phyloP scores from a whole-genome alignment of 2,888 invertebrate genomes.

The Sicus ferrugineus region DNA sequence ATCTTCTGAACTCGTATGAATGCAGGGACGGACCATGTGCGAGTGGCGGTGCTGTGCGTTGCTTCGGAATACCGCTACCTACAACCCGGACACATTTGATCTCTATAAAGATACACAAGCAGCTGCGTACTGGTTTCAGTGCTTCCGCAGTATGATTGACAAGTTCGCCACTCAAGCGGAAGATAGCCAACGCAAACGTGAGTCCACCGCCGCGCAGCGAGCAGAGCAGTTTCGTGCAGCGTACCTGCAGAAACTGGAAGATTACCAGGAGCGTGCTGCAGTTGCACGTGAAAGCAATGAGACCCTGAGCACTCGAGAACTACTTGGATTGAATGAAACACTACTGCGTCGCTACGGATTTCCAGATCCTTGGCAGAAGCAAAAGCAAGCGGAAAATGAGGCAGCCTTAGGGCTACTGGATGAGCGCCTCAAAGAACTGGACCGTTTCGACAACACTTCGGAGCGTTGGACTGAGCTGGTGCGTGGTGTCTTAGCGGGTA shows the following conservation, averaged over 20 bases:
- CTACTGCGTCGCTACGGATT: conserved; percentile 90
- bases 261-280: conserved; percentile 45
- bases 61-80: conserved; percentile 78
- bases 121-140: conserved; percentile 89
- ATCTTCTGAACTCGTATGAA: neutral
- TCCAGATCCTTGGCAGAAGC: conserved; percentile 85
- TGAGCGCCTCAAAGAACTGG: conserved; percentile 73
- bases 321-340: conserved; percentile 92
- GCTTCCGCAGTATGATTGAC: conserved; percentile 85
- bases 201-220: conserved; percentile 71
- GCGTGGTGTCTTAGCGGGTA: conserved; percentile 79
- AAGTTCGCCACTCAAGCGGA: conserved; percentile 87
- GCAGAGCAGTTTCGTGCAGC: conserved; percentile 84
- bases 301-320: conserved; percentile 85
- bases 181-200: conserved; percentile 74
- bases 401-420: conserved; percentile 77
- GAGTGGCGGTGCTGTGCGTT: conserved; percentile 73
- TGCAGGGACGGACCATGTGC: conserved; percentile 38
- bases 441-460: conserved; percentile 70
- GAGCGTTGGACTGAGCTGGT: conserved; percentile 73
- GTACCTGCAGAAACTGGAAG: conserved; percentile 77
- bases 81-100: conserved; percentile 92
- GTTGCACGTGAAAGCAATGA: conserved; percentile 64
- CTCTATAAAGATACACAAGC: conserved; percentile 85
- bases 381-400: conserved; percentile 88